Evolutionary conservation across 2,797 vertebrate species (phyloP).

Genomic region (Phrynocephalus vlangalii): DNA sequence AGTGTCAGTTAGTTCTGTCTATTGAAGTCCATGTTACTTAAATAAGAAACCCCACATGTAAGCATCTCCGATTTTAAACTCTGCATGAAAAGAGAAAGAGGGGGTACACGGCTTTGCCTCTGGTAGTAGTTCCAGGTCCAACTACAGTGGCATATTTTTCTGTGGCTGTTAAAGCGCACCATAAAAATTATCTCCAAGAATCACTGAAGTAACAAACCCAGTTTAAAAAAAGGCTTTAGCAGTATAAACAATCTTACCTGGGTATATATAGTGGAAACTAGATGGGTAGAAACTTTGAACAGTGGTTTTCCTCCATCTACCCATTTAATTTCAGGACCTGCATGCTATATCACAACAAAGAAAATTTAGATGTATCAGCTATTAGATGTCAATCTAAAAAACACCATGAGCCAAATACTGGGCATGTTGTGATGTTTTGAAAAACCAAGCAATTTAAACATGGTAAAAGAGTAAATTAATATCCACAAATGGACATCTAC

Average conservation of each 20-base stretch:
- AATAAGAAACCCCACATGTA: neutral
- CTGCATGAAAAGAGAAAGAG: neutral
- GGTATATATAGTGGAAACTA: constrained; percentile 96
- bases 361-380: constrained; percentile 40
- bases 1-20: neutral
- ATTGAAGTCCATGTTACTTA: neutral
- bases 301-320: constrained; percentile 94
- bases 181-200: neutral
- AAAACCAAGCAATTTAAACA: neutral
- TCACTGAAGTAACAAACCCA: neutral
- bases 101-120: neutral
- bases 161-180: neutral
- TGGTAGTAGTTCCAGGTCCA: neutral
- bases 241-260: constrained; percentile 81
- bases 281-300: constrained; percentile 91
- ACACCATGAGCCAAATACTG: neutral
- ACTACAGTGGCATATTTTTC: neutral
- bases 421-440: neutral
- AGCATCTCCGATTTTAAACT: neutral
- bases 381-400: neutral
- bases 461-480: constrained; percentile 49
- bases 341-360: constrained; percentile 79
- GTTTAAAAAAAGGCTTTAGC: neutral
- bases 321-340: constrained; percentile 94
- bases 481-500: constrained; percentile 45